These are phyloP conservation scores for Terrapene triunguis DNA, from an alignment of 2,113 vertebrate species.

Conservation along the genomic window DNA sequence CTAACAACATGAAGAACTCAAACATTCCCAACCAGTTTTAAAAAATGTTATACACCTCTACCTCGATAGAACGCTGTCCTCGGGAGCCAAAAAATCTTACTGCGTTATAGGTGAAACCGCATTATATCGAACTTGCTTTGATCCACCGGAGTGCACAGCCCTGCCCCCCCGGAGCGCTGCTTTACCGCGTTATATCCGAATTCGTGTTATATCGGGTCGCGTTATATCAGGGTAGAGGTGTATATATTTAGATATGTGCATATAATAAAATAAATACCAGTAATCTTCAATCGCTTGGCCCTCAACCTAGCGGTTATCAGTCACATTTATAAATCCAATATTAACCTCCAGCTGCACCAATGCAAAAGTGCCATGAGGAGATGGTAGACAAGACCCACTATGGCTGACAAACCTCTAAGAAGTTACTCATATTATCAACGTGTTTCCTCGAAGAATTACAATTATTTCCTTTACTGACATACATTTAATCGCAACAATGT, in stretches of 20 bases:
- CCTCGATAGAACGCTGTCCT: no score
- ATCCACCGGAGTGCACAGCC: no score
- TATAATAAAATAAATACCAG: neutral
- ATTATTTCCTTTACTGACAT: neutral
- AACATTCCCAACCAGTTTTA: neutral
- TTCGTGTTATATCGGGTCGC: no score
- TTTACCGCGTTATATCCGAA: no score
- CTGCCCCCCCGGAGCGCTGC: no score
- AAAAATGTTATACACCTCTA: neutral
- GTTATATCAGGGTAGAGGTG: no score
- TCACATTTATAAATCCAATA: neutral
- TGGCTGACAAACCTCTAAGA: neutral
- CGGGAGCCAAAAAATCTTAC: no score
- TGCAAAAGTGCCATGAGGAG: neutral
- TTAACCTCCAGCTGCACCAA: neutral
- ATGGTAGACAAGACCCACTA: neutral
- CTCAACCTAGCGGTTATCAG: neutral
- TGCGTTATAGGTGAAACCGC: no score
- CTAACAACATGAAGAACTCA: neutral
- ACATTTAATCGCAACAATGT: accelerated
- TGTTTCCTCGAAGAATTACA: neutral
- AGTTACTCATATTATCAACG: accelerated
- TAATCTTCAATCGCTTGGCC: neutral
- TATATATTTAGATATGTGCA: neutral
- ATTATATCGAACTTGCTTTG: no score